Base-by-base conservation (phyloP, 2,113 vertebrate species). In the Galeopterus variegatus region DNA sequence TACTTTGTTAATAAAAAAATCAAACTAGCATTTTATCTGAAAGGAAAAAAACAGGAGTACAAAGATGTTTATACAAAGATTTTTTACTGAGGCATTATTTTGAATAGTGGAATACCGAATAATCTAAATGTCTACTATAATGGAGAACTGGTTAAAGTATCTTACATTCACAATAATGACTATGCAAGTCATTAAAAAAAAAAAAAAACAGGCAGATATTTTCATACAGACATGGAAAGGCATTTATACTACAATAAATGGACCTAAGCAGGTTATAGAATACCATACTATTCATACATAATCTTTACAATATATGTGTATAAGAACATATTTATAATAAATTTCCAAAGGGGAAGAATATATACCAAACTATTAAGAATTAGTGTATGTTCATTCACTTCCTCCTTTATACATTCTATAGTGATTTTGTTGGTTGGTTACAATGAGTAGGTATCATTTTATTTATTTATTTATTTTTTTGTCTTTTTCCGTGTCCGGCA, bases 51-150 rank as follows among this genome's bases (percentile, higher is more conserved):
- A 58, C 2, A 81, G 14, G 54, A 76, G 31, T 76, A 13, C 15
- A 75, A 83, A 80, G 41, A 60, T 5, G 18, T 64, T 82, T 9
- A 95, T 41, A 15, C 3, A 86, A 75, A 11, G 41, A 84, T 67
- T 93, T 93, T 88, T 77, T 56, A 93, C 2, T 86, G 18, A 73
- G 21, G 36, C n/a, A 69, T 58, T 76, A 67, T 33, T 94, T 41
- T 95, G 54, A 96, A 24, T 67, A 91, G 7, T 90, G 36, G 11
- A 92, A 90, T 88, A 89, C 2, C n/a, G 84, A 64, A 83, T 88
- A 93, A 95, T 83, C 19, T 87, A 77, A 76, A 89, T 52, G 15
- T 50, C 48, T 33, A 82, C 41, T 17, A 41, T 41, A 93, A 33
- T 18, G 58, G 26, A 90, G 14, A 90, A 88, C 3, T 93, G 28